These are phyloP conservation scores for Barypeithes pellucidus DNA, from an alignment of 2,888 invertebrate species.

Conservation along the genomic window DNA sequence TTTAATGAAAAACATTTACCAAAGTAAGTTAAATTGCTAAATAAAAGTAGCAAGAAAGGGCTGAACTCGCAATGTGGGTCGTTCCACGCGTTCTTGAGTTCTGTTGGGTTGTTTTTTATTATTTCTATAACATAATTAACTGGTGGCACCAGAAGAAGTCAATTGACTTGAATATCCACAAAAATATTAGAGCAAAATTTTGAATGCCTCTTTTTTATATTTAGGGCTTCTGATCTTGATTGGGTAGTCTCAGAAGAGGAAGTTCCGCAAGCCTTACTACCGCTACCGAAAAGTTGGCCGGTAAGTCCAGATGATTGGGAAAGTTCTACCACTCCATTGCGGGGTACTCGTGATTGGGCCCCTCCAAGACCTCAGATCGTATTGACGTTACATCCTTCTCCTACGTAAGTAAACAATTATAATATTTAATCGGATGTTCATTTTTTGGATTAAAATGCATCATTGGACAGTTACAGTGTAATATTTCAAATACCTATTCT, in stretches of 20 bases:
- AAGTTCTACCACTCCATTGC: conserved; percentile 73
- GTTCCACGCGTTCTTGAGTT: too few relatives aligned
- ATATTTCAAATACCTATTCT: too few relatives aligned
- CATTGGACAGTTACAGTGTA: too few relatives aligned
- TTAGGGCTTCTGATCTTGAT: conserved; percentile 82
- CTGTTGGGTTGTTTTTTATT: too few relatives aligned
- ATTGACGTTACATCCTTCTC: conserved; percentile 81
- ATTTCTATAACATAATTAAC: too few relatives aligned
- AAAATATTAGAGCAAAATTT: too few relatives aligned
- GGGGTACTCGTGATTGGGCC: conserved; percentile 88
- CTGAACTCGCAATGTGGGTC: too few relatives aligned
- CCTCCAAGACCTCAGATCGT: conserved; percentile 89
- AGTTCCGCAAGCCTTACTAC: conserved; percentile 84
- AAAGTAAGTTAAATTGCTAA: conserved; percentile 61
- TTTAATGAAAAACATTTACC: conserved; percentile 86
- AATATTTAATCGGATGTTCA: neutral
- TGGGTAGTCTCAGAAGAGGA: conserved; percentile 88
- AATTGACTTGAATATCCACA: too few relatives aligned
- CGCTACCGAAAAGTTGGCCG: conserved; percentile 82
- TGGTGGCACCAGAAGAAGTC: too few relatives aligned
- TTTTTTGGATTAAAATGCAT: too few relatives aligned
- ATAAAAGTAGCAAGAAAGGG: too few relatives aligned
- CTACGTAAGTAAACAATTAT: conserved; percentile 73
- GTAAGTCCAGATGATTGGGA: conserved; percentile 79
- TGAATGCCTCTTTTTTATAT: too few relatives aligned